Base-by-base conservation (phyloP, 2,888 invertebrate species). In the Elaeidobius kamerunicus region DNA sequence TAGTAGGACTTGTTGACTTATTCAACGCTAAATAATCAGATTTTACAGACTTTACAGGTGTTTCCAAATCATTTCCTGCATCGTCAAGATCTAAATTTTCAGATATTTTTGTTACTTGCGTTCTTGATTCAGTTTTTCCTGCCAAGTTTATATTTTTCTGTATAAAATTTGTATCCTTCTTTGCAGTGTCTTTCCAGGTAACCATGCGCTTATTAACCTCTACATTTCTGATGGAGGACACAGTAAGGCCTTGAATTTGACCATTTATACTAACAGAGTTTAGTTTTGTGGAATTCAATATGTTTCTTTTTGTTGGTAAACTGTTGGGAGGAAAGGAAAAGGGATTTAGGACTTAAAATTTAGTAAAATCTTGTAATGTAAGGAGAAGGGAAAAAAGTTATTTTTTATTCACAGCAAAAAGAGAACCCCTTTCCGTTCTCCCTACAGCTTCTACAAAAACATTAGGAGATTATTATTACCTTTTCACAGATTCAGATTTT, bases 251-350 rank as follows among this genome's bases (percentile, higher is more conserved):
- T 16, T 64, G 52, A 1, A 66, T 56, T 2, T 65, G 59, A 11
- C 62, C 59, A 55, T 76, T 76, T 2, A 75, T 66, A 14, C 65
- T 57, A 2, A 66, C 51, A 28, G 69, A 65, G 59, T 75, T 75
- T n/a, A 75, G 41, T 65, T 70, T 74, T 38, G 57, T 63, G 18
- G 59, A n/a, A n/a, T n/a, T n/a, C n/a, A n/a, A n/a, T n/a, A n/a
- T n/a, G n/a, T 51, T 52, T 60, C 62, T 65, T 40, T 52, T 55
- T 28, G 51, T 57, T 17, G 59, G 58, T 35, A 60, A 58, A 64
- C 65, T 67, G 63, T 59, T 57, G 61, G 55, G 60, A 56, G 60
- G 52, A 56, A 65, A 67, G 66, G 66, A 67, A 65, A 65, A 62
- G 65, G 67, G 65, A 48, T 11, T 45, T 60, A 38, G 53, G 55